Base-by-base conservation (phyloP, 2,797 vertebrate species). In the Arrhamphus sclerolepis region DNA sequence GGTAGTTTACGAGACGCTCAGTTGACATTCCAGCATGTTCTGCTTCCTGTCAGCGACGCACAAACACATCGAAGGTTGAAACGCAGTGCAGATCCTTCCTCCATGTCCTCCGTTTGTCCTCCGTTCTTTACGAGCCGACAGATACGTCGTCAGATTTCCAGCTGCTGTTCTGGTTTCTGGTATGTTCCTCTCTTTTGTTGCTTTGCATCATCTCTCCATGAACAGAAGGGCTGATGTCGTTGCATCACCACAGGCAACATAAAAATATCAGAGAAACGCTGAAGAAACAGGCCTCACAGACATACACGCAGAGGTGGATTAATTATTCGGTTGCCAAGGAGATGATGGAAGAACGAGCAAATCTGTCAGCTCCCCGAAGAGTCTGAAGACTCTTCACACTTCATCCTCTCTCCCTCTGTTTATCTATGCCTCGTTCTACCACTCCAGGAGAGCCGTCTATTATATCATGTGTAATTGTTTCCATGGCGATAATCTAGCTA, bases 261-360 rank as follows among this genome's bases (percentile, higher is more conserved):
- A 56, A 21, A 58, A 62, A 70, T 42, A 52, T 56, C 34, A 47
- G 48, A 62, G 57, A 69, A 31, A 42, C 46, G 2, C 28, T 58
- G 62, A 56, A 60, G 57, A 56, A 65, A 44, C 58, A 72, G 29
- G 10, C 47, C 26, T 42, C 38, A 31, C 52, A 40, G 40, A 55
- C 29, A 46, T 56, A 59, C 39, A 47, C 26, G 50, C 16, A 62
- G 67, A 75, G 68, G 62, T 66, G 71, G 77, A 84, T 84, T 82
- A 78, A 88, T 87, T 84, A 85, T 86, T 82, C 81, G 3, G 84
- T 85, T 88, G 72, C 80, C 81, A 77, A 43, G 81, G 87, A 64
- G 83, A 87, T 75, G 76, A 84, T 83, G 80, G 80, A 79, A 72
- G 84, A 87, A 84, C 19, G 72, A 81, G 77, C 56, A 65, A 80